phyloP scores from a whole-genome alignment of 2,113 vertebrate genomes.

The Datnioides undecimradiatus region DNA sequence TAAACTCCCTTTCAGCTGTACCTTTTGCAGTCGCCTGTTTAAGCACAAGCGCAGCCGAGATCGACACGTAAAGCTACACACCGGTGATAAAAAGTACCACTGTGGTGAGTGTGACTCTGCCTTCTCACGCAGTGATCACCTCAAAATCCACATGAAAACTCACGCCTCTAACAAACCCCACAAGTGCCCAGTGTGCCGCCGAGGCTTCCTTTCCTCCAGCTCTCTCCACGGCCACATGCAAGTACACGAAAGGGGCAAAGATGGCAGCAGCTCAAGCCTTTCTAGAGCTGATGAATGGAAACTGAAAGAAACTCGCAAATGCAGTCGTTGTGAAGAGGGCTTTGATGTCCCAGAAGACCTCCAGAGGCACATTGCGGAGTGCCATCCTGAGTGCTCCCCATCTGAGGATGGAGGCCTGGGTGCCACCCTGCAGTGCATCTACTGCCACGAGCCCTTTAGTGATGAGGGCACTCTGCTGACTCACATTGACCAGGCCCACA shows the following conservation, averaged over 20 bases:
- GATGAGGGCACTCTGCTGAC: constrained; percentile 93
- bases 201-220: constrained; percentile 96
- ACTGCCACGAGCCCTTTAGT: constrained; percentile 96
- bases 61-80: constrained; percentile 97
- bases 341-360: constrained; percentile 98
- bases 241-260: constrained; percentile 95
- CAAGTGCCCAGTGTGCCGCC: constrained; percentile 97
- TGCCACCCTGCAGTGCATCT: constrained; percentile 93
- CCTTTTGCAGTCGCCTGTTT: constrained; percentile 97
- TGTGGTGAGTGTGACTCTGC: constrained; percentile 97
- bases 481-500: constrained; percentile 94
- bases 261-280: constrained; percentile 88
- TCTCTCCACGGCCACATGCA: constrained; percentile 99
- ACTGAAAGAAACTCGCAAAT: constrained; percentile 96
- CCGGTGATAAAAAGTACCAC: constrained; percentile 98
- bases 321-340: constrained; percentile 97
- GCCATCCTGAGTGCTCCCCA: constrained; percentile 96
- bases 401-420: constrained; percentile 92
- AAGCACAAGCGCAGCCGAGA: constrained; percentile 99
- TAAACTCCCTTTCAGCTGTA: constrained; percentile 97
- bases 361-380: constrained; percentile 96
- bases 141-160: constrained; percentile 99
- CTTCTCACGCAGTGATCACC: constrained; percentile 97
- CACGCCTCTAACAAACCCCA: constrained; percentile 99
- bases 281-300: constrained; percentile 94